Evolutionary conservation across 2,888 invertebrate genomes (phyloP).

Genomic region (Drosophila lacicola): DNA sequence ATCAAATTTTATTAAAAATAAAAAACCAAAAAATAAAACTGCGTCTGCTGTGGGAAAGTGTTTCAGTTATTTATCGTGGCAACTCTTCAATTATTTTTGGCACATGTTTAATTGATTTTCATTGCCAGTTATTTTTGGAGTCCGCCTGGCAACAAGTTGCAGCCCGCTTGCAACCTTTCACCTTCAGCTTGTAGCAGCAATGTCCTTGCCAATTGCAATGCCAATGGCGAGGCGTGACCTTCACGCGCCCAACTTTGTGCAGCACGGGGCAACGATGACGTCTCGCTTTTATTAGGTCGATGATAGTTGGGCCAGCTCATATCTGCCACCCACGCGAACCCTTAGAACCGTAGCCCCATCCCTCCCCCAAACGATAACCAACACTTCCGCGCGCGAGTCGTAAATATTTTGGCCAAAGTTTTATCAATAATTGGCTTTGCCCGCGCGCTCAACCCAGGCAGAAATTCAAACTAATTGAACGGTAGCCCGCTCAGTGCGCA

Average conservation of each 20-base stretch:
- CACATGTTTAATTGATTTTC: constrained; percentile 68
- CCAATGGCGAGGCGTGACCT: constrained; percentile 62
- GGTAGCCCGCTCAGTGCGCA: constrained; percentile 65
- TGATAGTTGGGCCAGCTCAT: constrained; percentile 56
- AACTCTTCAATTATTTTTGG: constrained; percentile 12
- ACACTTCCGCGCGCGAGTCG: constrained; percentile 17
- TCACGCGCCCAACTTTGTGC: constrained; percentile 66
- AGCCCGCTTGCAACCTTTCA: constrained; percentile 48
- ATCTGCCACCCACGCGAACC: constrained; percentile 18
- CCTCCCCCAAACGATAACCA: background rate
- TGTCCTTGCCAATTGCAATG: constrained; percentile 68
- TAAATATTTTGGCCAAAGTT: constrained; percentile 64
- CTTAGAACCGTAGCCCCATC: background rate
- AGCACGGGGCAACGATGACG: constrained; percentile 54
- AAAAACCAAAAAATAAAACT: background rate
- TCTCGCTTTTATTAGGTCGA: constrained; percentile 73
- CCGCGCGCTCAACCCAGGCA: constrained; percentile 15
- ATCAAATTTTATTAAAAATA: constrained; percentile 9
- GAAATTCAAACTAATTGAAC: constrained; percentile 63
- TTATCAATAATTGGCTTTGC: constrained; percentile 72
- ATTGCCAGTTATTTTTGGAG: constrained; percentile 52
- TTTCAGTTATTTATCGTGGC: constrained; percentile 4
- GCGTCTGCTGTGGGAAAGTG: constrained; percentile 29
- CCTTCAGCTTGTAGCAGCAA: constrained; percentile 38
- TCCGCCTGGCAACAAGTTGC: constrained; percentile 56